Conservation (phyloP, 2,888 invertebrate genomes). For the Drosophila austrosaltans region DNA sequence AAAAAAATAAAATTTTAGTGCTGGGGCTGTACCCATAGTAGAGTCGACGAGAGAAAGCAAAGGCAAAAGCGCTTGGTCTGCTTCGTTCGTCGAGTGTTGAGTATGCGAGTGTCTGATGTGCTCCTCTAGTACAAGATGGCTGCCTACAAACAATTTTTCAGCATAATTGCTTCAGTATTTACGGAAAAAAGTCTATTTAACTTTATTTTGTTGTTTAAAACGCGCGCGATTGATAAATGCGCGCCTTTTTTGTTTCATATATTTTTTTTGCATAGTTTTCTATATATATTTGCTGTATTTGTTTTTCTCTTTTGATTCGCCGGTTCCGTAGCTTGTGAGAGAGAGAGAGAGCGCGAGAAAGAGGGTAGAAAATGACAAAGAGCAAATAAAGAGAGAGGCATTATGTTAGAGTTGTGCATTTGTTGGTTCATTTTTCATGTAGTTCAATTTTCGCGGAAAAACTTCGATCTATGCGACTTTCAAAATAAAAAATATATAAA, state of each 20-base stretch:
- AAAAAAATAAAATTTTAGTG: background rate
- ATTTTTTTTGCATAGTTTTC: conserved; percentile 48
- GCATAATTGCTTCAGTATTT: conserved; percentile 45
- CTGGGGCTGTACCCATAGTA: conserved; percentile 17
- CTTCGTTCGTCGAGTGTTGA: conserved; percentile 3
- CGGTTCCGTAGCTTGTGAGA: conserved; percentile 34
- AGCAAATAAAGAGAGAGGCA: background rate
- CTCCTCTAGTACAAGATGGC: conserved; percentile 17
- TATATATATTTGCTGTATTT: conserved; percentile 66
- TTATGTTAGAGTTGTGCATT: background rate
- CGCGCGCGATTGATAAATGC: conserved; percentile 43
- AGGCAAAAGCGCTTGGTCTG: conserved; percentile 12
- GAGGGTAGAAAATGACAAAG: conserved; percentile 1
- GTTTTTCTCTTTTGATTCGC: conserved; percentile 63
- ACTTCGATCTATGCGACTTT: background rate
- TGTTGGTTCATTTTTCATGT: background rate
- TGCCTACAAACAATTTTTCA: conserved; percentile 3
- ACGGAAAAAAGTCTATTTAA: background rate
- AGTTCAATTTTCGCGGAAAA: background rate
- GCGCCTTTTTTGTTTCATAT: conserved; percentile 60
- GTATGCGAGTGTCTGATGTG: conserved; percentile 4
- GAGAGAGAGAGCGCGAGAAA: conserved; percentile 21
- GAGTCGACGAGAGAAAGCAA: conserved; percentile 19
- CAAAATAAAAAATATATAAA: background rate
- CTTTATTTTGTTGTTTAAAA: conserved; percentile 25